These are phyloP conservation scores for Rhyzopertha dominica DNA, from an alignment of 1,140 invertebrate species.

Conservation along the genomic window DNA sequence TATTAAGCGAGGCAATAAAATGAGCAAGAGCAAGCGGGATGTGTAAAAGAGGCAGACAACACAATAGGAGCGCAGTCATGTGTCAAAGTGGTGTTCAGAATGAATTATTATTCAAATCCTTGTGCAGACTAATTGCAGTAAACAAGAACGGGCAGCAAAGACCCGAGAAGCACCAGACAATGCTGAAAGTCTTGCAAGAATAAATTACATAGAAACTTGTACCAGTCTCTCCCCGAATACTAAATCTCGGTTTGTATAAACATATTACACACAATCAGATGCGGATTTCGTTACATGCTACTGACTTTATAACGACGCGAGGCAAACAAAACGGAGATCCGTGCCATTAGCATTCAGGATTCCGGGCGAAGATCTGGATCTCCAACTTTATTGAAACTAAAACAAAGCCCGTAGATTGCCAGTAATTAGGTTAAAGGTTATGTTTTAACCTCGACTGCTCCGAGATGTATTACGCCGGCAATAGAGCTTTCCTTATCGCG, in stretches of 20 bases:
- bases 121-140: slow-evolving; percentile 34
- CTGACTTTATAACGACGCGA: slow-evolving; percentile 29
- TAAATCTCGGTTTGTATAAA: slow-evolving; percentile 37
- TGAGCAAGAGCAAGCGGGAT: too few species aligned
- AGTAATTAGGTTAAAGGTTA: slow-evolving; percentile 14
- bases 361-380: slow-evolving; percentile 10
- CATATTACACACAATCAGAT: slow-evolving; percentile 34
- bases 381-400: slow-evolving; percentile 15
- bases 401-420: slow-evolving; percentile 11
- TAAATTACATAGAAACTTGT: slow-evolving; percentile 36
- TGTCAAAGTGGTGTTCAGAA: slow-evolving; percentile 30
- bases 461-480: too few species aligned
- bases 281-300: slow-evolving; percentile 29
- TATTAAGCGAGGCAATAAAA: too few species aligned
- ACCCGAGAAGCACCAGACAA: slow-evolving; percentile 27
- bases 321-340: slow-evolving; percentile 18
- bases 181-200: slow-evolving; percentile 33
- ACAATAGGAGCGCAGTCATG: slow-evolving; percentile 31
- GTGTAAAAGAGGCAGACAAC: slow-evolving; percentile 18
- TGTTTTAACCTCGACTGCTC: too few species aligned
- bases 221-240: slow-evolving; percentile 27
- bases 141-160: slow-evolving; percentile 32
- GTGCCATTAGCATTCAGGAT: slow-evolving; percentile 17
- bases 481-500: too few species aligned
- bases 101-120: slow-evolving; percentile 38